Percentiles rank a stretch among this genome's conserved stretches.
These are phyloP conservation scores for Monopis laevigella DNA, from an alignment of 2,888 invertebrate species.

Conservation along the genomic window DNA sequence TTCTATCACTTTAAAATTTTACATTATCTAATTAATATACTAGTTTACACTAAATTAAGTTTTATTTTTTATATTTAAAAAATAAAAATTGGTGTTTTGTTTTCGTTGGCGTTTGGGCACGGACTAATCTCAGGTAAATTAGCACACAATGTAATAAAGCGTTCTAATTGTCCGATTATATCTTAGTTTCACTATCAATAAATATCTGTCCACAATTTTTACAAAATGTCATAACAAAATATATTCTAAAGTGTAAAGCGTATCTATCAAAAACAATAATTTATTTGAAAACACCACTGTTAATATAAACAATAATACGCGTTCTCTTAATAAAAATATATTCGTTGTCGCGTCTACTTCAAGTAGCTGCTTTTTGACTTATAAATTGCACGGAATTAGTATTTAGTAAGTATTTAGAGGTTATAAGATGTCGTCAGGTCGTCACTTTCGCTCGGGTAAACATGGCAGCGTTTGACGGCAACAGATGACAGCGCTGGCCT, in stretches of 20 bases:
- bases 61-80: constrained; percentile 6
- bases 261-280: constrained; percentile 6
- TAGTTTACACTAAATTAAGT: too few relatives aligned
- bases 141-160: too few relatives aligned
- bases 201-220: too few relatives aligned
- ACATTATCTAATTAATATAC: too few relatives aligned
- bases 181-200: too few relatives aligned
- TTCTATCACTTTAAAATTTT: too few relatives aligned
- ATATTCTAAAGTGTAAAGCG: constrained; percentile 9
- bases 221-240: constrained; percentile 1
- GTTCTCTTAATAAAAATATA: too few relatives aligned
- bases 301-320: too few relatives aligned
- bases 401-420: constrained; percentile 35
- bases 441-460: constrained; percentile 59
- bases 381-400: constrained; percentile 28
- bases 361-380: constrained; percentile 22
- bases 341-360: constrained; percentile 48
- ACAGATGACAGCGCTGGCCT: constrained; percentile 61
- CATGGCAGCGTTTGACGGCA: constrained; percentile 57
- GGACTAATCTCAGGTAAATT: constrained; percentile 14
- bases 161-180: too few relatives aligned
- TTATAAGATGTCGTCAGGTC: constrained; percentile 61
- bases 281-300: too few relatives aligned
- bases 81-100: constrained; percentile 16
- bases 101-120: constrained; percentile 14